phyloP scores from a whole-genome alignment of 64 coral and sea anemone species.

The Exaiptasia diaphana region DNA sequence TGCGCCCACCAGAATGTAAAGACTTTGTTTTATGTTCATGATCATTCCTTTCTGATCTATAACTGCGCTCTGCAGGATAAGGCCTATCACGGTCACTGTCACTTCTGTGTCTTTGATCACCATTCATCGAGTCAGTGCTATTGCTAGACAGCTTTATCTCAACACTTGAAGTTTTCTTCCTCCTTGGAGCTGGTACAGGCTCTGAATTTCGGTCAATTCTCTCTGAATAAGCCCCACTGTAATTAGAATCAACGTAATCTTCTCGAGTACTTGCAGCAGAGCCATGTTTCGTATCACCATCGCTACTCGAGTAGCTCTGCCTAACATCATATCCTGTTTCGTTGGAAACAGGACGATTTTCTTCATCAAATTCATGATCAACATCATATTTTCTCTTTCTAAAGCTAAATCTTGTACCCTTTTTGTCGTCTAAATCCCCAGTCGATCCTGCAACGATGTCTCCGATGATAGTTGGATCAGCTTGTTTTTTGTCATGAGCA shows the following conservation, averaged over 20 bases:
- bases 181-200: constrained; percentile 14
- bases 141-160: constrained; percentile 52
- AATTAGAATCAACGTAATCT: not conserved
- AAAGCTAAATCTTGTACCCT: constrained; percentile 72
- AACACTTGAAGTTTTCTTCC: constrained; percentile 46
- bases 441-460: constrained; percentile 71
- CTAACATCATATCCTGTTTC: constrained; percentile 32
- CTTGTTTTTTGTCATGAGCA: not conserved
- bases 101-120: not conserved
- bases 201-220: not conserved
- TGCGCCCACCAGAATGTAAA: not conserved
- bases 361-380: constrained; percentile 64
- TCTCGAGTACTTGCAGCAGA: not conserved
- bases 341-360: constrained; percentile 21
- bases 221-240: not conserved
- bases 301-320: constrained; percentile 37
- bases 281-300: constrained; percentile 5
- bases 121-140: not conserved
- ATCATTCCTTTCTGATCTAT: constrained; percentile 6
- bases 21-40: not conserved
- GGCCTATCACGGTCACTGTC: not conserved
- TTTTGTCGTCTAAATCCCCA: constrained; percentile 31
- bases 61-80: not conserved
- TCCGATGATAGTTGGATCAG: constrained; percentile 38
- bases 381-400: constrained; percentile 84